Conservation (phyloP, 2,888 invertebrate genomes). For the Seira musarum region DNA sequence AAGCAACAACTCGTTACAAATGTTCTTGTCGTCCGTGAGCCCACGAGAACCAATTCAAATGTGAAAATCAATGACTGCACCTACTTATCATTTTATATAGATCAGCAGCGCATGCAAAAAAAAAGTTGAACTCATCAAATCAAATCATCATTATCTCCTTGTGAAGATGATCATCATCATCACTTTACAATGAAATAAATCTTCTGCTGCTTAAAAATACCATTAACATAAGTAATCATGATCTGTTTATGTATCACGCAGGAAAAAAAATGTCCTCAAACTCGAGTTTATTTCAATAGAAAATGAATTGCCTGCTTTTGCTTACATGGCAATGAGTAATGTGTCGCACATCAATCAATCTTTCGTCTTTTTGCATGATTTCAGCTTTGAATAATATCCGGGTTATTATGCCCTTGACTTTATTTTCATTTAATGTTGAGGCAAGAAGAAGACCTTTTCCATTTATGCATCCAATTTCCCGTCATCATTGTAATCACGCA, state of each 20-base stretch:
- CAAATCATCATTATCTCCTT: constrained; percentile 52
- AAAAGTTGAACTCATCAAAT: constrained; percentile 39
- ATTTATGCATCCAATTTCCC: constrained; percentile 23
- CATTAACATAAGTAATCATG: constrained; percentile 27
- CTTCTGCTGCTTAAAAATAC: not conserved
- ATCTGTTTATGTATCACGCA: constrained; percentile 8
- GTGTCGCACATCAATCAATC: constrained; percentile 5
- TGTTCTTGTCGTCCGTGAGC: not conserved
- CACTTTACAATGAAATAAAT: not conserved
- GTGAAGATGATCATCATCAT: not conserved
- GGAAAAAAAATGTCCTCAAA: constrained; percentile 12
- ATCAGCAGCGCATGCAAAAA: constrained; percentile 17
- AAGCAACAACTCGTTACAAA: not conserved
- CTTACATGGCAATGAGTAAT: too few species aligned
- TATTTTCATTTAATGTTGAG: not conserved
- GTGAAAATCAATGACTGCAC: constrained; percentile 12
- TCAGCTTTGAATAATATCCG: constrained; percentile 29
- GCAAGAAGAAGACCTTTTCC: constrained; percentile 26
- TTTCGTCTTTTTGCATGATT: not conserved
- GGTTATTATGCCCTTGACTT: constrained; percentile 29
- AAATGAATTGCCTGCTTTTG: too few species aligned
- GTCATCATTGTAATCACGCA: constrained; percentile 23
- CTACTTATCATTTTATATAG: constrained; percentile 27
- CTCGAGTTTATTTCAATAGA: not conserved
- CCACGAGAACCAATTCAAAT: not conserved